A percentile compares a stretch with the other conserved stretches of the same genome.
phyloP scores from a whole-genome alignment of 2,113 vertebrate genomes.

The Macaca mulatta region DNA sequence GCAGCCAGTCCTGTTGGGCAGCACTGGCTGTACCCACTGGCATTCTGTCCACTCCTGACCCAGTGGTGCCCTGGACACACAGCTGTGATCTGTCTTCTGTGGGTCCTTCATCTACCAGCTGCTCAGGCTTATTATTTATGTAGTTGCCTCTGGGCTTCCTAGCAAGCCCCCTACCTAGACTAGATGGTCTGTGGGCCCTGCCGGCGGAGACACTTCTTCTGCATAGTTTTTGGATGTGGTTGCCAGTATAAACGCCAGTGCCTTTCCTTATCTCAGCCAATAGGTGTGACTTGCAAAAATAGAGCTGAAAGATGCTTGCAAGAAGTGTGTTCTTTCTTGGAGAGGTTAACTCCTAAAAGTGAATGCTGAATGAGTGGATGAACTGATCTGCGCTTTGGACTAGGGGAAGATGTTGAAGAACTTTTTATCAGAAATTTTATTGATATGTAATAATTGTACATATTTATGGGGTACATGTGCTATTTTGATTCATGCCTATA shows the following conservation, averaged over 20 bases:
- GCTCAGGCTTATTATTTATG: neutral
- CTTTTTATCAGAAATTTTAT: neutral
- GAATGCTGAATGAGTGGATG: neutral
- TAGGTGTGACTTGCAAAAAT: slow-evolving; percentile 11
- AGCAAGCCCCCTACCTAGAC: neutral
- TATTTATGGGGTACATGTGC: neutral
- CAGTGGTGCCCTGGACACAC: neutral
- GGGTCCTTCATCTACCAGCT: neutral
- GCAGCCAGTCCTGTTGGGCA: neutral
- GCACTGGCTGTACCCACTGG: neutral
- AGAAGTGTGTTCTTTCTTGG: neutral
- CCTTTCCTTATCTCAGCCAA: neutral
- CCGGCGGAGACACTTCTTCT: neutral
- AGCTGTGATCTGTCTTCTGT: neutral
- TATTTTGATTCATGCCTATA: neutral
- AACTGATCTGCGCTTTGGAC: neutral
- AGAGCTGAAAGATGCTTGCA: neutral
- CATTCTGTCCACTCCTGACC: neutral
- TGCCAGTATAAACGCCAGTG: neutral
- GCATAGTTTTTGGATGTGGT: neutral
- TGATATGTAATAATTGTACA: neutral
- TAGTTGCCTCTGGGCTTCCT: slow-evolving; percentile 6
- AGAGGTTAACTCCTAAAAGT: neutral
- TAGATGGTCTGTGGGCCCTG: neutral
- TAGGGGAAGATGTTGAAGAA: neutral